Evolutionary conservation across 2,888 invertebrate genomes (phyloP), one percentile per base, ranked within the genome.

Genomic region (Hofmannophila pseudospretella): DNA sequence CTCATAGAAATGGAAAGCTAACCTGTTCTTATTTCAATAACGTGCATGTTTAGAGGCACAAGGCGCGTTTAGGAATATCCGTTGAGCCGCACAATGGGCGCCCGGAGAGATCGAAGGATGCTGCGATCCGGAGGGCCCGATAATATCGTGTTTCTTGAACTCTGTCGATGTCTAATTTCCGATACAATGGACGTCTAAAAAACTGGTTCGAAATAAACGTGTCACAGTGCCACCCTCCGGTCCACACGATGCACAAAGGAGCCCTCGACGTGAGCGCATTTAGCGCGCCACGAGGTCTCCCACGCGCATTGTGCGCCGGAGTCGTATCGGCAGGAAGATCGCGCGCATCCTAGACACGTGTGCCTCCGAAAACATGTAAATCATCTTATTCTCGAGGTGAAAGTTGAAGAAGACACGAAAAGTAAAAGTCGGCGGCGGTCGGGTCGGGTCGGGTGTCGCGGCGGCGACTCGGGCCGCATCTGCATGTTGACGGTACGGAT

Each of bases 161-260:
- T 78, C 73, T 3, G 66, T 66, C 77, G 72, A 76, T 79, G 77
- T 84, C 80, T 82, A 80, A 82, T 84, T 81, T 78, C 67, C 78
- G 81, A 84, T 78, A 86, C 85, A 86, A 86, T 85, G 81, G 67
- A 61, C 65, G 64, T 50, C 70, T 77, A 80, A 84, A 85, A 84
- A 82, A 81, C 70, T 75, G 65, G 74, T 74, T 76, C 68, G 75
- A 79, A 81, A 84, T 81, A 82, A 82, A 82, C 81, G 82, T 85
- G 85, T 85, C 85, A 78, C 80, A 81, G 81, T 70, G 81, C 81
- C 84, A 85, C 85, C 85, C 84, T 74, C 23, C 39, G 54, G 53
- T 57, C 61, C 75, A 76, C 61, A 86, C 84, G 84, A 85, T 82
- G 84, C 67, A 79, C 82, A 78, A 80, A 81, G 75, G 70, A 66